Conservation (phyloP, 1,140 invertebrate species). For the Cydia pomonella region DNA sequence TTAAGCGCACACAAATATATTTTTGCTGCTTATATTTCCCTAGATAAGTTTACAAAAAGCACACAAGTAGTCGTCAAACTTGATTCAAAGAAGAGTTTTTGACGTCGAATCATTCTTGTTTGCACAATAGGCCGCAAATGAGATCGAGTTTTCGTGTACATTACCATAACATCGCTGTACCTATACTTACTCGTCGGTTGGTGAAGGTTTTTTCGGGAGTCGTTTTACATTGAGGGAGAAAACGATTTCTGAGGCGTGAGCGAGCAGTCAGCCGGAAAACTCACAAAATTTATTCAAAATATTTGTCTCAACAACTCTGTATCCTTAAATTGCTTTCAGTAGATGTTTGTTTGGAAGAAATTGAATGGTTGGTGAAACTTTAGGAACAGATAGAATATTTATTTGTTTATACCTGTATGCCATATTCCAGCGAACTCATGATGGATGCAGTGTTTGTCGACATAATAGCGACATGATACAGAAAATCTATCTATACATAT, state of each 20-base stretch:
- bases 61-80: background rate
- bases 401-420: slow-evolving; percentile 40
- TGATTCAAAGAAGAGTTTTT: background rate
- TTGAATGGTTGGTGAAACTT: background rate
- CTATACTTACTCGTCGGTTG: slow-evolving; percentile 44
- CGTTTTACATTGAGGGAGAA: slow-evolving; percentile 57
- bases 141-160: slow-evolving; percentile 49
- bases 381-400: slow-evolving; percentile 21
- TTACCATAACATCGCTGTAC: slow-evolving; percentile 65
- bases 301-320: slow-evolving; percentile 46
- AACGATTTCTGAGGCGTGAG: slow-evolving; percentile 41
- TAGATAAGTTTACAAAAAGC: background rate
- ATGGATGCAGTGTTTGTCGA: too few species aligned
- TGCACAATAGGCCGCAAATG: slow-evolving; percentile 52
- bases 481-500: too few species aligned
- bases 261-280: slow-evolving; percentile 47
- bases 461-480: too few species aligned
- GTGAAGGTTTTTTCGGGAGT: slow-evolving; percentile 46
- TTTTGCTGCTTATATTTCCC: too few species aligned
- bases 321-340: slow-evolving; percentile 29
- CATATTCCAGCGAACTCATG: background rate
- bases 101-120: background rate
- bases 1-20: too few species aligned
- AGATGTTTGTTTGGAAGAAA: slow-evolving; percentile 20
- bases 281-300: slow-evolving; percentile 48